Percentiles rank a stretch among this genome's conserved stretches.
phyloP scores from a whole-genome alignment of 2,888 invertebrate species.

The Phytoseiulus persimilis region DNA sequence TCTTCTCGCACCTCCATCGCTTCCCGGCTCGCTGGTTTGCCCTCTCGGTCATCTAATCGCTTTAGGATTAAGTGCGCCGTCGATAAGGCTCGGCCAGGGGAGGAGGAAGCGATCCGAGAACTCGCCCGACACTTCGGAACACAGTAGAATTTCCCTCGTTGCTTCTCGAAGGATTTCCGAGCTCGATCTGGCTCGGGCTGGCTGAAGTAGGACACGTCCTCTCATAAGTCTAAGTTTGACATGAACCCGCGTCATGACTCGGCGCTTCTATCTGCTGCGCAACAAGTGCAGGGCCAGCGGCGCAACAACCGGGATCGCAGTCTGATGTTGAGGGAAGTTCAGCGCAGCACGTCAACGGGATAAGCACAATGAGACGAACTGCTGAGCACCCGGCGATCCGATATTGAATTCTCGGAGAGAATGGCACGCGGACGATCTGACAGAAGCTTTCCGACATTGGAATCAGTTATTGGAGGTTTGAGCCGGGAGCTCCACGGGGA shows the following conservation, averaged over 20 bases:
- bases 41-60: constrained; percentile 5
- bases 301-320: background rate
- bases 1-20: background rate
- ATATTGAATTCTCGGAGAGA: background rate
- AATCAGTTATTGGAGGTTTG: background rate
- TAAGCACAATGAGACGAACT: background rate
- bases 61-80: background rate
- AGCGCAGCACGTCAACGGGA: background rate
- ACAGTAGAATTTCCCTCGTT: background rate
- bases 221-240: no score
- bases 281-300: background rate
- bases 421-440: background rate
- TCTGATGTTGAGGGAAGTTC: background rate
- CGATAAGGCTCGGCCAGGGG: background rate
- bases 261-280: no score
- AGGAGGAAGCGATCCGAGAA: background rate
- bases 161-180: background rate
- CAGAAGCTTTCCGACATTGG: background rate
- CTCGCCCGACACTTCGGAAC: background rate
- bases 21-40: background rate
- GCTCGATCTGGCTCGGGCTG: background rate
- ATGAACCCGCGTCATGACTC: no score
- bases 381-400: background rate
- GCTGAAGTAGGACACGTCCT: background rate
- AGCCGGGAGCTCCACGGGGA: background rate